phyloP scores from a whole-genome alignment of 2,797 vertebrate genomes.

The Epinephelus awoara region DNA sequence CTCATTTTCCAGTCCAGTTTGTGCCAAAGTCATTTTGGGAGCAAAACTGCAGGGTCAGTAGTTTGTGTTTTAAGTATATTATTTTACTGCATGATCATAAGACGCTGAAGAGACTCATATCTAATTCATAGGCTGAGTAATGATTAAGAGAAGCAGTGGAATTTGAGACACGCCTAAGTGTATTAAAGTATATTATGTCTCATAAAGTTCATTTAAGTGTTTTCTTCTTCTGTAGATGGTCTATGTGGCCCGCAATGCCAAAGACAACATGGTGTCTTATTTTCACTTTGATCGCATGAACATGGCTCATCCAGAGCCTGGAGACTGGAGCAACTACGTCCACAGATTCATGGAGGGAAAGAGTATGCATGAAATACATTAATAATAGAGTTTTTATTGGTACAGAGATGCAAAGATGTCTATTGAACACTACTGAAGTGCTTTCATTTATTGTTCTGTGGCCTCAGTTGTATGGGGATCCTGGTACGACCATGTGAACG shows the following conservation, averaged over 20 bases:
- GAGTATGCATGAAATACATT: conserved; percentile 52
- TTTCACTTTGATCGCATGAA: conserved; percentile 92
- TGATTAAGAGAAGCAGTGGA: no score
- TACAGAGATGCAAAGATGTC: neutral
- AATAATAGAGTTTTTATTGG: neutral
- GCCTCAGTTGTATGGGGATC: conserved; percentile 85
- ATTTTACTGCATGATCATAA: no score
- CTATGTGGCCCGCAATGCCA: conserved; percentile 92
- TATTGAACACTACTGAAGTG: neutral
- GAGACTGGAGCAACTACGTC: conserved; percentile 84
- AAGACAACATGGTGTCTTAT: conserved; percentile 91
- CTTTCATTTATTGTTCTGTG: conserved; percentile 32
- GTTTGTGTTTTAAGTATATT: no score
- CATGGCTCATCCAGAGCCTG: conserved; percentile 82
- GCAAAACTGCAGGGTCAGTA: conserved; percentile 76
- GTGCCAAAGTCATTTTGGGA: conserved; percentile 85
- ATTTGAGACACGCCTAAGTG: no score
- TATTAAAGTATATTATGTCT: no score
- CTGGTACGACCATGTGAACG: conserved; percentile 87
- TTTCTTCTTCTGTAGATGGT: conserved; percentile 68
- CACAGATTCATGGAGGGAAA: conserved; percentile 77
- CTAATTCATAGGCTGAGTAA: no score
- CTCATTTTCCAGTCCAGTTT: conserved; percentile 83
- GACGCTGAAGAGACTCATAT: no score
- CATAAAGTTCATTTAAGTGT: no score